Evolutionary conservation across 2,797 vertebrate species (phyloP).

Genomic region (Eutrigla gurnardus): DNA sequence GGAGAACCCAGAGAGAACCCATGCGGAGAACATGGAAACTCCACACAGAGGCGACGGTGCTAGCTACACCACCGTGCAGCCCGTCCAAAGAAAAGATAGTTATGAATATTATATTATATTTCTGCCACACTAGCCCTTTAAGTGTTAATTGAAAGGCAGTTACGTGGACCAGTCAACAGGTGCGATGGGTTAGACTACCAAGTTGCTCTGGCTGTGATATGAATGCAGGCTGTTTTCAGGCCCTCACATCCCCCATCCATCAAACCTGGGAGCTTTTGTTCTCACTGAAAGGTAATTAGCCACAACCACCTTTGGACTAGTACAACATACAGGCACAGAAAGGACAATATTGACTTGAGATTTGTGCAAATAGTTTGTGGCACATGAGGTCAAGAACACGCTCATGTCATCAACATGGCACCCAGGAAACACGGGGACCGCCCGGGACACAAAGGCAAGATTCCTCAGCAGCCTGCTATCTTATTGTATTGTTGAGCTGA

Average conservation of each 20-base stretch:
- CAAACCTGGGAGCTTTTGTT: constrained; percentile 11
- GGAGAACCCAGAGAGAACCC: too few species aligned
- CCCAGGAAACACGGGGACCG: neutral
- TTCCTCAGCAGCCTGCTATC: constrained; percentile 38
- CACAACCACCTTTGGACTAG: constrained; percentile 36
- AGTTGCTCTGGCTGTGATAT: too few species aligned
- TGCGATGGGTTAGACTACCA: too few species aligned
- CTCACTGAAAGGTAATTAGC: constrained; percentile 1
- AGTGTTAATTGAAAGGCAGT: too few species aligned
- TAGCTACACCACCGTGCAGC: too few species aligned
- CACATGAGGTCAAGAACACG: constrained; percentile 12
- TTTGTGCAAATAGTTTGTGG: constrained; percentile 3
- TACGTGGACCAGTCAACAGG: too few species aligned
- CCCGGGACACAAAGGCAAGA: constrained; percentile 16
- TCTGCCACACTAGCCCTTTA: too few species aligned
- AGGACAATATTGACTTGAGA: constrained; percentile 49
- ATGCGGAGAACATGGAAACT: too few species aligned
- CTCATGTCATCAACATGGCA: neutral
- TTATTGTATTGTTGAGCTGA: constrained; percentile 32
- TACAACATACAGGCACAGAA: neutral
- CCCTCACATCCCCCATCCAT: neutral
- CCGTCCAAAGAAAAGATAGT: too few species aligned
- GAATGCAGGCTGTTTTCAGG: neutral
- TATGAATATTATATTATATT: too few species aligned
- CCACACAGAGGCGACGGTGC: too few species aligned